Conservation (phyloP, 2,113 vertebrate genomes). For the Delphinapterus leucas region DNA sequence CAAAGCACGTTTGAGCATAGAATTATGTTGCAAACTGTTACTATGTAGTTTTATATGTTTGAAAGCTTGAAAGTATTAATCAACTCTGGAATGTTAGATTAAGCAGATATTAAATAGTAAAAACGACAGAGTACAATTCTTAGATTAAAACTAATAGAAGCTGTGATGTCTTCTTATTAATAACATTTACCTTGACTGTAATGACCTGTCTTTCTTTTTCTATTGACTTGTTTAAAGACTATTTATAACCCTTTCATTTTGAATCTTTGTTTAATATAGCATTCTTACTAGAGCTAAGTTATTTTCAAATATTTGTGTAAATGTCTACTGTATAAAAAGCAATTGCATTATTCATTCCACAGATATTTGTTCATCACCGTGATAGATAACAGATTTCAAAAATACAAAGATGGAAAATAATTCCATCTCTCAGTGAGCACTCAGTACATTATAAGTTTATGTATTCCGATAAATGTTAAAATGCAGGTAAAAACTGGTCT, state of each 20-base stretch:
- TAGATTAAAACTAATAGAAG: constrained; percentile 70
- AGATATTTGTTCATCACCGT: not conserved
- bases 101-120: constrained; percentile 59
- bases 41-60: constrained; percentile 48
- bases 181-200: constrained; percentile 57
- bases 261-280: constrained; percentile 1
- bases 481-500: not conserved
- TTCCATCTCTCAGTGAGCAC: not conserved
- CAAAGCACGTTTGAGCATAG: constrained; percentile 49
- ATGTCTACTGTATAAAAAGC: not conserved
- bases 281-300: not conserved
- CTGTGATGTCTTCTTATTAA: constrained; percentile 59
- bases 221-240: constrained; percentile 18
- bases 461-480: not conserved
- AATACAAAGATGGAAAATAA: not conserved
- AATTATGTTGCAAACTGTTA: constrained; percentile 48
- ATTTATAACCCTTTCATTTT: constrained; percentile 24
- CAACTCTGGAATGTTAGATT: constrained; percentile 46
- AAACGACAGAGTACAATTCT: constrained; percentile 46
- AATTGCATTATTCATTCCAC: constrained; percentile 28
- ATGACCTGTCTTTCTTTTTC: constrained; percentile 60
- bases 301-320: not conserved
- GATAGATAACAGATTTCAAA: not conserved
- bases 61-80: constrained; percentile 64
- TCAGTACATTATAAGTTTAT: not conserved